phyloP scores from a whole-genome alignment of 2,113 vertebrate species.

The Butastur rufipennis region DNA sequence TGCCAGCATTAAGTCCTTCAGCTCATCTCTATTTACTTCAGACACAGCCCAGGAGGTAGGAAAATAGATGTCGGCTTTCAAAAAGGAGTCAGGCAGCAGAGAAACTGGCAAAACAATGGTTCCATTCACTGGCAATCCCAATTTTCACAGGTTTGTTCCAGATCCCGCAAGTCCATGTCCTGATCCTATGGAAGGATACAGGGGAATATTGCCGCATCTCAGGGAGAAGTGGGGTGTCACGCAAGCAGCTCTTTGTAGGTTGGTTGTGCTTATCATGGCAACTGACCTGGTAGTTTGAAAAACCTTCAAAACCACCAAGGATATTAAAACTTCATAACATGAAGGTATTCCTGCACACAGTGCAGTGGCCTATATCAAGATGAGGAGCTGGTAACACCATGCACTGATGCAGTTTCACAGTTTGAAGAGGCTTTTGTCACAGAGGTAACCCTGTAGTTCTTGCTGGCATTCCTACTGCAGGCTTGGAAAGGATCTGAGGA shows the following conservation, averaged over 20 bases:
- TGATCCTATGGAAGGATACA: background rate
- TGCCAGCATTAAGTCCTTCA: slow-evolving; percentile 21
- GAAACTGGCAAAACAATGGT: background rate
- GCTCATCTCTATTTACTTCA: slow-evolving; percentile 2
- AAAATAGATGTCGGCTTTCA: slow-evolving; percentile 4
- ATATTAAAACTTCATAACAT: background rate
- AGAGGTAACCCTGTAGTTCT: background rate
- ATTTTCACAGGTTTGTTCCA: background rate
- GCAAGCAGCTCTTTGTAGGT: background rate
- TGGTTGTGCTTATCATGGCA: background rate
- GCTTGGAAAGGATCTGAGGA: background rate
- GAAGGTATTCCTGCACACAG: background rate
- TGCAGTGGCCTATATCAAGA: background rate
- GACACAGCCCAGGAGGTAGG: background rate
- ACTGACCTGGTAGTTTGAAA: background rate
- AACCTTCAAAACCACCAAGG: background rate
- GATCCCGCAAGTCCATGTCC: background rate
- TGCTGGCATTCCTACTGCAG: background rate
- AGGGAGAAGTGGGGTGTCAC: background rate
- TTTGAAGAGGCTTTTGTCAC: background rate
- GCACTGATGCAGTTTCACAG: background rate
- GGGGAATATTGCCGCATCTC: background rate
- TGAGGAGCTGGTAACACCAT: background rate
- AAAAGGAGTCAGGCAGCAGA: background rate
- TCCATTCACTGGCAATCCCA: background rate